Conservation (phyloP, 2,113 vertebrate species). For the Hypanus sabinus region DNA sequence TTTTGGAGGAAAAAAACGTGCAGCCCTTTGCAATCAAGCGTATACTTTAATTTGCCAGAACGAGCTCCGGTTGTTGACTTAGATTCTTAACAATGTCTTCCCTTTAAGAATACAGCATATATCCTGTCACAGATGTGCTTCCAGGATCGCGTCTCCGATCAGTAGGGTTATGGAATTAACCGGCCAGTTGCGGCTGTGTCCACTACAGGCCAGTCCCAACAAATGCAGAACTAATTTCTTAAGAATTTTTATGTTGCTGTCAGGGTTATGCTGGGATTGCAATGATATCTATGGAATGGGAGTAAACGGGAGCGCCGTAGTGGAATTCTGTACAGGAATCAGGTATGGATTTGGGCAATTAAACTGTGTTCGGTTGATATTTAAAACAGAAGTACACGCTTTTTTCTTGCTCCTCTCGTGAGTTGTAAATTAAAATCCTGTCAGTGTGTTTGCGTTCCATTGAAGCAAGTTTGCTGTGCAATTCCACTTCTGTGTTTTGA, state of each 20-base stretch:
- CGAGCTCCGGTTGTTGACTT: background rate
- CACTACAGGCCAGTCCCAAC: background rate
- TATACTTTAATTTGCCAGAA: background rate
- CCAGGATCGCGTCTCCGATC: background rate
- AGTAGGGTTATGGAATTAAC: background rate
- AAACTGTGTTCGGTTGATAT: background rate
- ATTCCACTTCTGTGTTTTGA: background rate
- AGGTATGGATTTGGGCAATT: constrained; percentile 2
- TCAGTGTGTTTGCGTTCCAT: background rate
- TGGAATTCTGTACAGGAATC: constrained; percentile 22
- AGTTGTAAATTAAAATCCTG: background rate
- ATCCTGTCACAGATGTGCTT: background rate
- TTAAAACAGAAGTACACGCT: background rate
- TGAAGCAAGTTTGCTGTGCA: background rate
- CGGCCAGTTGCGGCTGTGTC: constrained; percentile 8
- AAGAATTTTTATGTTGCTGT: constrained; percentile 25
- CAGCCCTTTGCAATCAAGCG: constrained; percentile 11
- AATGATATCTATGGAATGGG: background rate
- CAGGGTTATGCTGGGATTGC: background rate
- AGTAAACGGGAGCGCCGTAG: background rate
- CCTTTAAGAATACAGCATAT: background rate
- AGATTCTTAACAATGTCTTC: background rate
- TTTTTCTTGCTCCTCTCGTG: background rate
- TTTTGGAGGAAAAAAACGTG: background rate
- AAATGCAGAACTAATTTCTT: constrained; percentile 29